Evolutionary conservation across 1,140 invertebrate genomes (phyloP).

Genomic region (Melipona quadrifasciata): DNA sequence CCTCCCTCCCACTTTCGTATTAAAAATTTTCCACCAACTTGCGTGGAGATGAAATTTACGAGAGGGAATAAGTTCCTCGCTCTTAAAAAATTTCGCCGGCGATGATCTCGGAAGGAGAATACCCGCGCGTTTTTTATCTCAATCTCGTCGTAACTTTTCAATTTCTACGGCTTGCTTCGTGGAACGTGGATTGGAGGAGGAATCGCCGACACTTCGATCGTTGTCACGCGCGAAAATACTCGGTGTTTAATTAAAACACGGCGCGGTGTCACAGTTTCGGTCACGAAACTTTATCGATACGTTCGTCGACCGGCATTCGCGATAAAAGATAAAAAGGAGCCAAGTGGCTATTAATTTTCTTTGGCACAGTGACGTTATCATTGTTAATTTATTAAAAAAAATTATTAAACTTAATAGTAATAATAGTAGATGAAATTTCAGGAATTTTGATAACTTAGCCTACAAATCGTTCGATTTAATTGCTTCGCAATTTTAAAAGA

Average conservation of each 20-base stretch:
- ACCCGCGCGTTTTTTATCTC: constrained; percentile 1
- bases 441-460: too few species aligned
- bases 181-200: neutral
- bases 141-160: too few species aligned
- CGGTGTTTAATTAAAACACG: too few species aligned
- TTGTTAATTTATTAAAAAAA: too few species aligned
- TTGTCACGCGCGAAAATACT: neutral
- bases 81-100: constrained; percentile 19
- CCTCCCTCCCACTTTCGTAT: neutral
- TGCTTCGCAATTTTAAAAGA: too few species aligned
- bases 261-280: too few species aligned
- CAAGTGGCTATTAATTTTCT: neutral
- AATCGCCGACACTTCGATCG: neutral
- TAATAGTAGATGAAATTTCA: too few species aligned
- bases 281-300: too few species aligned
- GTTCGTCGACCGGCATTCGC: too few species aligned
- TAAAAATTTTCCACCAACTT: constrained; percentile 44
- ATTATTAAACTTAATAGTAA: too few species aligned
- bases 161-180: neutral
- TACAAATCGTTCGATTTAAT: too few species aligned
- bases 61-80: constrained; percentile 34
- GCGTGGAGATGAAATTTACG: constrained; percentile 33
- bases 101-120: neutral
- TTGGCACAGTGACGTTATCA: neutral
- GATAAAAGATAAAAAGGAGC: too few species aligned